These are phyloP conservation scores for Tragulus kanchil DNA, from an alignment of 2,113 vertebrate species.

Conservation along the genomic window DNA sequence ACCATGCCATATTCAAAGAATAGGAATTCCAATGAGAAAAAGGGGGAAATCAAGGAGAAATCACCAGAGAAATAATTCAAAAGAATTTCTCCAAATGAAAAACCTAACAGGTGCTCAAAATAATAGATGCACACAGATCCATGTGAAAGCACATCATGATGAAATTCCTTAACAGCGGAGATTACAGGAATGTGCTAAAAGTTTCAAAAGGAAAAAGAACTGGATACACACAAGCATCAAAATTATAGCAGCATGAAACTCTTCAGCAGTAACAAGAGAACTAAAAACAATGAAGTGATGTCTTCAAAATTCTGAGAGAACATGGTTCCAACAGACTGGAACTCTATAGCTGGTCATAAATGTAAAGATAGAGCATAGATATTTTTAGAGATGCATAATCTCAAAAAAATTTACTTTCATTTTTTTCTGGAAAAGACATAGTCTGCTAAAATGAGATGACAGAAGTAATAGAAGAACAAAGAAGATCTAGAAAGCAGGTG, in stretches of 20 bases:
- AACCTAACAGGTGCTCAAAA: background rate
- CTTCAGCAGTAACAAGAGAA: background rate
- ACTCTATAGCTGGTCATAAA: background rate
- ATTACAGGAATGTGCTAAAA: background rate
- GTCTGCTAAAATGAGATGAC: background rate
- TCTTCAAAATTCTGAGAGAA: background rate
- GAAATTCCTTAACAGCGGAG: background rate
- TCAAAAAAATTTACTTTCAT: background rate
- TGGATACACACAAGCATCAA: background rate
- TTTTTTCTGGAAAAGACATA: background rate
- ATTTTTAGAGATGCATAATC: background rate
- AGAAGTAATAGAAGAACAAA: background rate
- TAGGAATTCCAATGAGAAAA: background rate
- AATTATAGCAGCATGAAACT: background rate
- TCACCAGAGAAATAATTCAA: background rate
- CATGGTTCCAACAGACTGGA: background rate
- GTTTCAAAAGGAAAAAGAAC: conserved; percentile 6
- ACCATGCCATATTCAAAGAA: background rate
- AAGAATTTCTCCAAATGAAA: background rate
- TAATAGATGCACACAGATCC: background rate
- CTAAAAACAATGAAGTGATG: background rate
- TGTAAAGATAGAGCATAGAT: background rate
- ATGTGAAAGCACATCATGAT: background rate
- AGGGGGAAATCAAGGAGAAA: background rate
- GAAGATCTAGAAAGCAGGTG: background rate